Percentiles rank a stretch among this genome's conserved stretches.
These are phyloP conservation scores for Sialia sialis DNA, from an alignment of 2,113 vertebrate species.

Conservation along the genomic window DNA sequence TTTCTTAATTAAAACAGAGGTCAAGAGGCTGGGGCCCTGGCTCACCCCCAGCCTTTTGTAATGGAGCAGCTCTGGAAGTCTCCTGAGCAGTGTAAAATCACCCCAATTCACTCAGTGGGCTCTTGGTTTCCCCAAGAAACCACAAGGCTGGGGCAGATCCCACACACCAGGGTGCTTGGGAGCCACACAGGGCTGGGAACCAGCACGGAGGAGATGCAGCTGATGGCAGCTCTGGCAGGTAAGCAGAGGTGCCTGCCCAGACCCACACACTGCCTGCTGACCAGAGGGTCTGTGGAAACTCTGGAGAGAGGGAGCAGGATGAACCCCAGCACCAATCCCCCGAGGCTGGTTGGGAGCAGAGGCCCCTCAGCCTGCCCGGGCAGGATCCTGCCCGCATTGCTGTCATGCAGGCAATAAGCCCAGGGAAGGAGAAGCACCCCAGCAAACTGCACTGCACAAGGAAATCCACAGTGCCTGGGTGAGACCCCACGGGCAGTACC, in stretches of 20 bases:
- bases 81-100: rapidly evolving
- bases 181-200: neutral
- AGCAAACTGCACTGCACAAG: rapidly evolving
- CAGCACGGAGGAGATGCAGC: neutral
- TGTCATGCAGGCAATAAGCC: rapidly evolving
- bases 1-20: neutral
- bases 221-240: neutral
- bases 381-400: neutral
- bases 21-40: neutral
- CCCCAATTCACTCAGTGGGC: rapidly evolving
- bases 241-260: neutral
- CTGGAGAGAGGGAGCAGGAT: neutral
- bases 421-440: neutral
- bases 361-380: neutral
- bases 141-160: neutral
- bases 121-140: neutral
- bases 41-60: neutral
- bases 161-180: neutral
- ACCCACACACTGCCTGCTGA: neutral
- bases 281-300: neutral
- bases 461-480: rapidly evolving
- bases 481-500: rapidly evolving
- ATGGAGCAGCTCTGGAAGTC: neutral
- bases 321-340: neutral
- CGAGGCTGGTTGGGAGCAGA: rapidly evolving